Evolutionary conservation across 2,113 vertebrate genomes (phyloP).

Genomic region (Neotoma lepida): DNA sequence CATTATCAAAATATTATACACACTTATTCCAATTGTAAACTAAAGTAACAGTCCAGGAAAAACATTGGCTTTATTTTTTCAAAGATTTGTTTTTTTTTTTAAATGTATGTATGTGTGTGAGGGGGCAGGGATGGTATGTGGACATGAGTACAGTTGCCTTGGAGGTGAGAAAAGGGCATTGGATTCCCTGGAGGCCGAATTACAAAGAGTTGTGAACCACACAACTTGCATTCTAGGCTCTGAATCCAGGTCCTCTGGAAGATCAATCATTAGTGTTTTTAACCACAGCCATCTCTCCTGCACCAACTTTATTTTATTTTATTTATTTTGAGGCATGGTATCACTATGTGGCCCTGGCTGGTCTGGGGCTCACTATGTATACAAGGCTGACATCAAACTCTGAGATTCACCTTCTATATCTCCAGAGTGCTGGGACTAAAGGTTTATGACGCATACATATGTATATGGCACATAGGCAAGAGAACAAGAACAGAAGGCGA

Average conservation of each 20-base stretch:
- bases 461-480: not conserved
- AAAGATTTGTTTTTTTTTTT: not conserved
- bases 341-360: not conserved
- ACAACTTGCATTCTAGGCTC: no score
- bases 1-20: not conserved
- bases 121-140: no score
- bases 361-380: not conserved
- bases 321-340: not conserved
- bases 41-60: not conserved
- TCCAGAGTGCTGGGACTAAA: not conserved
- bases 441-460: not conserved
- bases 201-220: not conserved
- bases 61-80: not conserved
- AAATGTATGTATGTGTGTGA: not conserved
- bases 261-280: not conserved
- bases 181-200: not conserved
- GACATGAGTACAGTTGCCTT: not conserved
- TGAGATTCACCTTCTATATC: not conserved
- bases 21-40: conserved; percentile 7
- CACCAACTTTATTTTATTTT: not conserved
- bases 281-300: not conserved
- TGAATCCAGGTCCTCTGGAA: not conserved
- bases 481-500: not conserved
- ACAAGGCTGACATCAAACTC: not conserved
- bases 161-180: not conserved